A percentile compares a stretch with the other conserved stretches of the same genome.
These are phyloP conservation scores for Melanotaenia trifasciata DNA, from an alignment of 2,797 vertebrate genomes.

Conservation along the genomic window DNA sequence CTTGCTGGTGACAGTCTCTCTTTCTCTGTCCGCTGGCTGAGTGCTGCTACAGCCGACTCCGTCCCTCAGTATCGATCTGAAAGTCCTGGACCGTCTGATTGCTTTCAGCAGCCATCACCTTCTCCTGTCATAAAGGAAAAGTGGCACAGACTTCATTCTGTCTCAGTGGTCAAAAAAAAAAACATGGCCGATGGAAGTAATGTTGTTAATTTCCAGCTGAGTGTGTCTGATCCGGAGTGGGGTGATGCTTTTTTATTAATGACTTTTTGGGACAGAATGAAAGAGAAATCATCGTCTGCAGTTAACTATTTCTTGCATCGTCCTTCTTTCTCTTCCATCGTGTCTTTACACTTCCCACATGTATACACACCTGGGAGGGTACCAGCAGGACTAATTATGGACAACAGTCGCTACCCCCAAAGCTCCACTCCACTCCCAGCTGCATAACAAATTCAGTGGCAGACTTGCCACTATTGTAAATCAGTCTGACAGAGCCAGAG, in stretches of 20 bases:
- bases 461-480: conserved; percentile 60
- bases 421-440: conserved; percentile 29
- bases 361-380: conserved; percentile 45
- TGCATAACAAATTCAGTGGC: conserved; percentile 66
- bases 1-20: conserved; percentile 22
- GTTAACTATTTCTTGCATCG: background rate
- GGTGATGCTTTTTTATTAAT: conserved; percentile 10
- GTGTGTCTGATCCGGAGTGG: conserved; percentile 15
- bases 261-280: background rate
- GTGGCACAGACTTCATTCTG: conserved; percentile 30
- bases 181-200: conserved; percentile 12
- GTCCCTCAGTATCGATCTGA: conserved; percentile 56
- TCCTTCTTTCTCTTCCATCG: background rate
- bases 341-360: conserved; percentile 11
- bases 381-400: conserved; percentile 70
- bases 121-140: conserved; percentile 58
- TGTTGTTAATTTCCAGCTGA: background rate
- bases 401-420: conserved; percentile 49
- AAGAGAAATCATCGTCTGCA: background rate
- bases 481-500: conserved; percentile 60
- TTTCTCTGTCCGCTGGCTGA: conserved; percentile 4
- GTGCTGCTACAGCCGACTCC: conserved; percentile 21
- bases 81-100: conserved; percentile 59
- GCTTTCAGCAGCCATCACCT: conserved; percentile 64
- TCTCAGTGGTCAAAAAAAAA: conserved; percentile 27